Evolutionary conservation across 53 echinoderm and acorn worm genomes (phyloP), one percentile per base, ranked within the genome.

Genomic region (Mesocentrotus franciscanus): DNA sequence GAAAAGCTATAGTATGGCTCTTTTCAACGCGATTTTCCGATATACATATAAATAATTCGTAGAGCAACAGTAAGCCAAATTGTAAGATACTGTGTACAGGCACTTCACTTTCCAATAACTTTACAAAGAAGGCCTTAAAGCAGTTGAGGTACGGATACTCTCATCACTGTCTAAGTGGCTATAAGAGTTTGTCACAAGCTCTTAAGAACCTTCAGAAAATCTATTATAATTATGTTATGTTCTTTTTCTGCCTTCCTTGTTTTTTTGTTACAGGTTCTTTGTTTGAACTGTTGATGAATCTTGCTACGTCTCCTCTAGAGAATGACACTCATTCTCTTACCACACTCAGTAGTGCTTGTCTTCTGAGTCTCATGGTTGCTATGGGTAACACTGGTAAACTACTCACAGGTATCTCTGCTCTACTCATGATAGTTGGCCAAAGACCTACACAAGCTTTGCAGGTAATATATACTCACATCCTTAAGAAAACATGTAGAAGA

Each of bases 381-480:
- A 97, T 96, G 81, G 97, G 98, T 49, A 96, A 98, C 91, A 98
- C 98, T 0, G 98, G 97, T 79, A 98, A 98, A 95, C 92, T 97
- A 49, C 92, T 98, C 57, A 95, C 98, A 9, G 98, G 97, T 39
- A 96, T 98, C 71, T 96, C 97, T 33, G 96, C 98, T 24, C 94
- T 98, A 13, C 96, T 98, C 56, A 97, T 97, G 97, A 96, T 97
- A 56, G 95, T 90, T 10, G 97, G 97, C 15, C 93, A 95, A 22
- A 85, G 95, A 49, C 66, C 78, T 27, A 92, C 95, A n/a, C 92
- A 98, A 93, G 84, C 96, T 59, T 81, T 97, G 58, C 94, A 96
- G 96, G 97, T 97, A 92, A 92, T 36, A 10, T 7, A 85, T 72
- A 72, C 72, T 20, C 1, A 1, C 62, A 62, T 16, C 62, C 17